phyloP scores from a whole-genome alignment of 2,888 invertebrate species.

The Cantharis flavilabris region DNA sequence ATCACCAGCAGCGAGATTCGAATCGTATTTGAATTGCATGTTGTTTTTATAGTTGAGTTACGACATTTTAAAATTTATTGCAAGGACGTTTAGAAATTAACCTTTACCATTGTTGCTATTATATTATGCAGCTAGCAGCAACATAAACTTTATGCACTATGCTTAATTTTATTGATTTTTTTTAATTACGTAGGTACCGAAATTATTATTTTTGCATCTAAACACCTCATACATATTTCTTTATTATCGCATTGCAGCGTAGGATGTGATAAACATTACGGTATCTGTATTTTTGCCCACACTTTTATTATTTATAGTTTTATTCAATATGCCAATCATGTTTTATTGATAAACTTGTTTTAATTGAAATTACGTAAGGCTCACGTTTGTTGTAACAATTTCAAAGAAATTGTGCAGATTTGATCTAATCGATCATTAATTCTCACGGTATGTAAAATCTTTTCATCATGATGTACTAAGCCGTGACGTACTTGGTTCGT shows the following conservation, averaged over 20 bases:
- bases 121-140: background rate
- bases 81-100: background rate
- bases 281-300: background rate
- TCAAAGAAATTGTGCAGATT: background rate
- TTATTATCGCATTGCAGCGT: background rate
- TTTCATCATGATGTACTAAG: background rate
- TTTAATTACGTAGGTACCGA: background rate
- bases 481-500: background rate
- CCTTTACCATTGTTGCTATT: background rate
- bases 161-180: background rate
- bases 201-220: background rate
- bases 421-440: background rate
- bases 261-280: background rate
- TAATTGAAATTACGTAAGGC: background rate
- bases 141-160: background rate
- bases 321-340: background rate
- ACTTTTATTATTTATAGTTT: background rate
- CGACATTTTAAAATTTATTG: too few species aligned
- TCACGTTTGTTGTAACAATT: background rate
- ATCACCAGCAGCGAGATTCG: background rate
- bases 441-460: background rate
- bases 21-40: background rate
- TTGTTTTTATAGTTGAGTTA: too few species aligned
- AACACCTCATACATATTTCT: background rate
- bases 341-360: background rate